Evolutionary conservation across 1,140 invertebrate genomes (phyloP).

Genomic region (Polypedilum vanderplanki): DNA sequence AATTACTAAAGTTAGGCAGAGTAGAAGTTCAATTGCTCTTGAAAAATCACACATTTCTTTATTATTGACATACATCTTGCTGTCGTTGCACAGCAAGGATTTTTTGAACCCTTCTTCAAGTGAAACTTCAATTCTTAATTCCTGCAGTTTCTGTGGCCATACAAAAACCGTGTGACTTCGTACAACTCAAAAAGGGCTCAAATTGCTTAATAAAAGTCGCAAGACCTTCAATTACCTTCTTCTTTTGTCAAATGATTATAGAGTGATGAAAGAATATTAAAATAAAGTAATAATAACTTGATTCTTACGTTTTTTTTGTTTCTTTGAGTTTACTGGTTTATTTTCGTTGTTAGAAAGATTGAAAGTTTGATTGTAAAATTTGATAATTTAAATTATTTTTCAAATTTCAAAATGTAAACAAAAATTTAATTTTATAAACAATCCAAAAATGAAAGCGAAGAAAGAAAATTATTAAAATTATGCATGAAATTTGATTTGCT

Average conservation of each 20-base stretch:
- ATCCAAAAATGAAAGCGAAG: too few relatives aligned
- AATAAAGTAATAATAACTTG: too few relatives aligned
- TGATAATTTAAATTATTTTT: too few relatives aligned
- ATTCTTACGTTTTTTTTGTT: too few relatives aligned
- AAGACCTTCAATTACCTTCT: conserved; percentile 5
- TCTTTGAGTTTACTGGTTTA: too few relatives aligned
- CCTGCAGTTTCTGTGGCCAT: conserved; percentile 19
- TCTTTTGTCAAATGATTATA: background rate
- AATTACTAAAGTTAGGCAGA: background rate
- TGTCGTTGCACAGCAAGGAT: conserved; percentile 1
- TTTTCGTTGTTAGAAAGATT: too few relatives aligned
- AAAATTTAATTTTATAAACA: too few relatives aligned
- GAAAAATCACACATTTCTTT: background rate
- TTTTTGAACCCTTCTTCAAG: background rate
- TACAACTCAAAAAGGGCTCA: background rate
- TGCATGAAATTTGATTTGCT: too few relatives aligned
- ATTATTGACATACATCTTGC: background rate
- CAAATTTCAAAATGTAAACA: too few relatives aligned
- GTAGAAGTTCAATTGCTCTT: background rate
- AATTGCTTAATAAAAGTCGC: background rate
- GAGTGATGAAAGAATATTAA: background rate
- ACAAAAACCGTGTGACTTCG: conserved; percentile 26
- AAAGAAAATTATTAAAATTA: too few relatives aligned
- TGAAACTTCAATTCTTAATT: background rate
- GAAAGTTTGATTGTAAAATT: too few relatives aligned